These are phyloP conservation scores for Periplaneta americana DNA, from an alignment of 1,140 invertebrate genomes.

Conservation along the genomic window DNA sequence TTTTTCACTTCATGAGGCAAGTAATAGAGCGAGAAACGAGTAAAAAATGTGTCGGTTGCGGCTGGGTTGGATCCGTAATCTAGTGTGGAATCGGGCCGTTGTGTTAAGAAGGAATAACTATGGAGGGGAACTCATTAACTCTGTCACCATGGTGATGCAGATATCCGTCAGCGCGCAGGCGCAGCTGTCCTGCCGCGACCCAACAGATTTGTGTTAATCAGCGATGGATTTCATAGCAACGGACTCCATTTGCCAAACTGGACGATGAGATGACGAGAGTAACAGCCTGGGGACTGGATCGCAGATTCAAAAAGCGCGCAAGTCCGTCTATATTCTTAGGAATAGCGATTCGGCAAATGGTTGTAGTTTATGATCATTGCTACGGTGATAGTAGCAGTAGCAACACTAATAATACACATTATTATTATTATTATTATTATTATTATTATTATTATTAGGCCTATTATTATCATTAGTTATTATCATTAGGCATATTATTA, in stretches of 20 bases:
- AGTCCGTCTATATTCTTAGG: no score
- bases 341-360: no score
- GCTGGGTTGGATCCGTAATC: not conserved
- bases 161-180: not conserved
- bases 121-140: not conserved
- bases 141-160: not conserved
- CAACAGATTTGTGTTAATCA: not conserved
- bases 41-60: not conserved
- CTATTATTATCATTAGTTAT: no score
- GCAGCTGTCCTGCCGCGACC: not conserved
- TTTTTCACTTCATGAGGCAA: not conserved
- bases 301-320: no score
- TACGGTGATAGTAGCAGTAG: no score
- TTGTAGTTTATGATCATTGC: no score
- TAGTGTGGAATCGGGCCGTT: not conserved
- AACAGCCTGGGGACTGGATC: no score
- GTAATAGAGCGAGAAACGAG: not conserved
- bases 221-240: not conserved
- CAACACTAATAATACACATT: no score
- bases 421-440: no score
- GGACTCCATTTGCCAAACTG: not conserved
- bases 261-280: no score
- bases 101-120: not conserved
- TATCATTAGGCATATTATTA: no score
- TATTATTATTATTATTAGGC: no score